These are phyloP conservation scores for Haemorhous mexicanus DNA, from an alignment of 2,113 vertebrate genomes.

Conservation along the genomic window DNA sequence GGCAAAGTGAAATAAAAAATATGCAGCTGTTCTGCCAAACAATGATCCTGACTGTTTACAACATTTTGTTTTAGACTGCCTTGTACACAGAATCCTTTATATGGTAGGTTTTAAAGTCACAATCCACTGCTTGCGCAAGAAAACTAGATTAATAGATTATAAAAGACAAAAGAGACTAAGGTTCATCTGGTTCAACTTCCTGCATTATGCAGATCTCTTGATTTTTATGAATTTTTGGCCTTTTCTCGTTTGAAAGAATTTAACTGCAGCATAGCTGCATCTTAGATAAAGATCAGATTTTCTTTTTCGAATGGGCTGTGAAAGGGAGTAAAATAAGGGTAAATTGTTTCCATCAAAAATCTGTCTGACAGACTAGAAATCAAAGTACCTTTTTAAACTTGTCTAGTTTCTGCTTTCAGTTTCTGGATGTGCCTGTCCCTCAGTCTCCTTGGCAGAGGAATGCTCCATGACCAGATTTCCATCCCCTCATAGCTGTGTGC, in stretches of 20 bases:
- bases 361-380: background rate
- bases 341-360: background rate
- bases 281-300: background rate
- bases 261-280: background rate
- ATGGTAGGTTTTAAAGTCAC: constrained; percentile 12
- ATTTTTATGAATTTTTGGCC: background rate
- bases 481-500: background rate
- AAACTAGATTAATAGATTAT: constrained; percentile 44
- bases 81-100: constrained; percentile 59
- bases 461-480: background rate
- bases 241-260: background rate
- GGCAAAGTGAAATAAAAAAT: constrained; percentile 51
- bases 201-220: background rate
- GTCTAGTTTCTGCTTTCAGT: constrained; percentile 29
- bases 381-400: background rate
- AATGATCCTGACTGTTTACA: constrained; percentile 37
- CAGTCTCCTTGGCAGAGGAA: background rate
- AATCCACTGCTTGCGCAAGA: constrained; percentile 42
- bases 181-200: constrained; percentile 22
- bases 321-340: background rate
- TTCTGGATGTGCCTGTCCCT: background rate
- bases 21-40: constrained; percentile 48
- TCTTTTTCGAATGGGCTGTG: background rate
- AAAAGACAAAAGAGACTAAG: constrained; percentile 19
- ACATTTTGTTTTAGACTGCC: constrained; percentile 9